Conservation (phyloP, 2,888 invertebrate genomes). For the Drosophila lutescens region DNA sequence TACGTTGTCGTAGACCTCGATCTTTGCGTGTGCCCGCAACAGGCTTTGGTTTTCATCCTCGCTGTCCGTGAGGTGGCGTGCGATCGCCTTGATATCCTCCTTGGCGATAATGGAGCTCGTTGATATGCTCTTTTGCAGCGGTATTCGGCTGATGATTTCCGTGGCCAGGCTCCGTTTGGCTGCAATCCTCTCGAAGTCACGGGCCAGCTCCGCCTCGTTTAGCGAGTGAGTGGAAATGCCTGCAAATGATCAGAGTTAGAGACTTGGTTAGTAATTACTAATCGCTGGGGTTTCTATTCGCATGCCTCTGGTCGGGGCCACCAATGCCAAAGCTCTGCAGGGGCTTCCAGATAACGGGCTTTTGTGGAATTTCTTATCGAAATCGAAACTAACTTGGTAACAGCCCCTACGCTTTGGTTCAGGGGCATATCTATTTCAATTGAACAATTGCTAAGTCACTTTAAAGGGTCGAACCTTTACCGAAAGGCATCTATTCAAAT, state of each 20-base stretch:
- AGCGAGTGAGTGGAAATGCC: slow-evolving; percentile 90
- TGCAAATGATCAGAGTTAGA: slow-evolving; percentile 35
- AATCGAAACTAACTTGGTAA: slow-evolving; percentile 63
- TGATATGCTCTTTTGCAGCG: slow-evolving; percentile 95
- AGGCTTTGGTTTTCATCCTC: slow-evolving; percentile 85
- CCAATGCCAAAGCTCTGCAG: slow-evolving; percentile 55
- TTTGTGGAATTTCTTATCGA: slow-evolving; percentile 71
- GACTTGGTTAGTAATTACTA: slow-evolving; percentile 36
- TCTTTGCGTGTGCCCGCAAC: slow-evolving; percentile 84
- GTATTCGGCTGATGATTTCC: slow-evolving; percentile 87
- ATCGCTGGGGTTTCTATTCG: slow-evolving; percentile 27
- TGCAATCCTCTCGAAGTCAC: slow-evolving; percentile 84
- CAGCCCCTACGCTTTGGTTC: slow-evolving; percentile 22
- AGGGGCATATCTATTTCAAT: slow-evolving; percentile 47
- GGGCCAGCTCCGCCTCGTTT: slow-evolving; percentile 93
- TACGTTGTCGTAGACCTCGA: slow-evolving; percentile 87
- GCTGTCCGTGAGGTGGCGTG: slow-evolving; percentile 84
- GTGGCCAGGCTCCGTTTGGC: slow-evolving; percentile 85
- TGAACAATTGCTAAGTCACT: not conserved
- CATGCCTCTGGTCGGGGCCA: slow-evolving; percentile 7
- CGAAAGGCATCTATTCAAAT: too few species aligned
- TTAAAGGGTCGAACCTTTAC: too few species aligned
- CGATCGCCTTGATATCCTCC: slow-evolving; percentile 83
- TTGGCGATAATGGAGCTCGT: slow-evolving; percentile 93
- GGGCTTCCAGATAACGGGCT: slow-evolving; percentile 43